phyloP scores from a whole-genome alignment of 2,888 invertebrate species.

The Idaea dimidiata region DNA sequence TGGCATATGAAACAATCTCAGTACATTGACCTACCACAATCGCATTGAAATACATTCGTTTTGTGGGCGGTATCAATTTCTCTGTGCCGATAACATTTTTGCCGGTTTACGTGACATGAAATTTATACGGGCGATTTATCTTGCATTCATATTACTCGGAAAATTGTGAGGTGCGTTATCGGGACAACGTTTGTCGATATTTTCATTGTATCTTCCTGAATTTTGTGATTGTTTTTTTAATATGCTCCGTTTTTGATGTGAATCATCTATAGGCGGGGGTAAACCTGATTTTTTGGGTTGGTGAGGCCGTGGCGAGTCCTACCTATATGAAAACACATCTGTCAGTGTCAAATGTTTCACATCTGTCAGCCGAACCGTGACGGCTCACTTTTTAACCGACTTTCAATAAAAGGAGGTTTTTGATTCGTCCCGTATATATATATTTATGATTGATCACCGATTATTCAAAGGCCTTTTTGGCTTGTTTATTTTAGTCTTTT shows the following conservation, averaged over 20 bases:
- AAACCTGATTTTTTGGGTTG: too few relatives aligned
- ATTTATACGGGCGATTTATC: slow-evolving; percentile 78
- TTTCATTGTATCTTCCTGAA: slow-evolving; percentile 51
- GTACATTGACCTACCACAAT: slow-evolving; percentile 63
- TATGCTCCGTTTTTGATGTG: neutral
- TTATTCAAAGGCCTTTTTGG: too few relatives aligned
- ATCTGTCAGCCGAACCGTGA: too few relatives aligned
- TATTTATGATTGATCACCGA: too few relatives aligned
- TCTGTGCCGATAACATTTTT: slow-evolving; percentile 74
- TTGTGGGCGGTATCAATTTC: slow-evolving; percentile 66
- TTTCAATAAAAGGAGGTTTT: too few relatives aligned
- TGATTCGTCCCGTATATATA: too few relatives aligned
- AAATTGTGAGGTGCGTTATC: slow-evolving; percentile 74
- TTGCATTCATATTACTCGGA: slow-evolving; percentile 72
- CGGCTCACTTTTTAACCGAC: too few relatives aligned
- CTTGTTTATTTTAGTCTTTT: too few relatives aligned
- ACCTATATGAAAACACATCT: too few relatives aligned
- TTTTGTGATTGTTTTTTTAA: slow-evolving; percentile 36
- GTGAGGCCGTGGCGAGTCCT: too few relatives aligned
- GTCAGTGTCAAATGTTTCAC: too few relatives aligned
- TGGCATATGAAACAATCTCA: slow-evolving; percentile 32
- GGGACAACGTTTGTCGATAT: slow-evolving; percentile 52
- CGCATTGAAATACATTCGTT: slow-evolving; percentile 53
- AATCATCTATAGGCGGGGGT: too few relatives aligned
- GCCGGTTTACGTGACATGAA: slow-evolving; percentile 74